Percentiles rank a stretch among this genome's conserved stretches.
phyloP scores from a whole-genome alignment of 2,888 invertebrate species.

The Mesorhabditis spiculigera region DNA sequence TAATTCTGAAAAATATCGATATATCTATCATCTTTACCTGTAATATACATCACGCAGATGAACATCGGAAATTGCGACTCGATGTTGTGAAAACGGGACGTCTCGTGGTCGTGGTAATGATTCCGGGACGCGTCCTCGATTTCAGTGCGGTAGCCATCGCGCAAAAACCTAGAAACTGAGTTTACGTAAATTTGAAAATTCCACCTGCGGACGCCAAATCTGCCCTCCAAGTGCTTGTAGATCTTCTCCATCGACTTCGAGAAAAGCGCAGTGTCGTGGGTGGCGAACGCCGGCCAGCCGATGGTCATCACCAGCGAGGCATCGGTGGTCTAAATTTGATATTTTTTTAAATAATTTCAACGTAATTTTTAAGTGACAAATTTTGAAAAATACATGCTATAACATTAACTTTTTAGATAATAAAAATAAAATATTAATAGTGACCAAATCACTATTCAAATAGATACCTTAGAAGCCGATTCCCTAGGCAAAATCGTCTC shows the following conservation, averaged over 20 bases:
- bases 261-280: conserved; percentile 87
- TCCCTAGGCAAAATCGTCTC: conserved; percentile 95
- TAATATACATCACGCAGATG: conserved; percentile 90
- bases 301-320: conserved; percentile 84
- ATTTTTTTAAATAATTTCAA: too few species aligned
- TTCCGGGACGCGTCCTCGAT: conserved; percentile 76
- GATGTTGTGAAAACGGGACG: conserved; percentile 86
- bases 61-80: conserved; percentile 98
- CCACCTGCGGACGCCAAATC: conserved; percentile 81
- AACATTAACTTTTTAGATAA: too few species aligned
- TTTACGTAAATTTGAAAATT: background rate
- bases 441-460: too few species aligned
- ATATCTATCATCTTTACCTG: conserved; percentile 68
- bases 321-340: conserved; percentile 77
- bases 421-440: too few species aligned
- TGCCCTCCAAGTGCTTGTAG: conserved; percentile 70
- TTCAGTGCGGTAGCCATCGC: conserved; percentile 88
- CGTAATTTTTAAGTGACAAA: too few species aligned
- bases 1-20: background rate
- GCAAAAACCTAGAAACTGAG: conserved; percentile 67
- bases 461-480: conserved; percentile 86
- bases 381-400: too few species aligned
- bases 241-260: conserved; percentile 78
- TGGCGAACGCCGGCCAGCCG: conserved; percentile 95
- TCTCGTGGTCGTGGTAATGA: conserved; percentile 84